A percentile compares a stretch with the other conserved stretches of the same genome.
These are phyloP conservation scores for Polydrusus tereticollis DNA, from an alignment of 2,888 invertebrate species.

Conservation along the genomic window DNA sequence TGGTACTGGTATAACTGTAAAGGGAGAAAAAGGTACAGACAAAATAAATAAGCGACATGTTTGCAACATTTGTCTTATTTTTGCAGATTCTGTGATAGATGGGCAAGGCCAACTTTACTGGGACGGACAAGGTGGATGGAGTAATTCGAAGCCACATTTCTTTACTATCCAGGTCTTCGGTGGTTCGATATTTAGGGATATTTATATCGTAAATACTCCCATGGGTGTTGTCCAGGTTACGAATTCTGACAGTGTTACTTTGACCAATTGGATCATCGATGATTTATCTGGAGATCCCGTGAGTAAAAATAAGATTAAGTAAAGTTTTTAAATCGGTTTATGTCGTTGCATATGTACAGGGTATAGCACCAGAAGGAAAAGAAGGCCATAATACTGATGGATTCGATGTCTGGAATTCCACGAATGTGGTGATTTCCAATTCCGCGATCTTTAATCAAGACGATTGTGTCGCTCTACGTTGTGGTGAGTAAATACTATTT, in stretches of 20 bases:
- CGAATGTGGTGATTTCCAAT: constrained; percentile 29
- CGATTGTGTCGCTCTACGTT: constrained; percentile 41
- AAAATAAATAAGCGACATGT: not conserved
- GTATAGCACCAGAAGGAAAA: constrained; percentile 27
- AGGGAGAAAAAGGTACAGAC: constrained; percentile 44
- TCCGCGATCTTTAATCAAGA: constrained; percentile 41
- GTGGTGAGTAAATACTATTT: constrained; percentile 43
- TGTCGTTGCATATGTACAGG: too few species aligned
- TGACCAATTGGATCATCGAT: constrained; percentile 50
- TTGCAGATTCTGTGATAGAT: constrained; percentile 46
- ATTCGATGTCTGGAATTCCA: constrained; percentile 47
- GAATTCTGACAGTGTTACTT: constrained; percentile 40
- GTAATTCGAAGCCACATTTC: constrained; percentile 50
- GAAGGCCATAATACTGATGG: constrained; percentile 43
- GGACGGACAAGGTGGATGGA: constrained; percentile 51
- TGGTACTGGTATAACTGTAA: constrained; percentile 44
- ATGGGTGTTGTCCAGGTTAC: constrained; percentile 47
- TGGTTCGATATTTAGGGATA: constrained; percentile 46
- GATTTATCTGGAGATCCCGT: constrained; percentile 50
- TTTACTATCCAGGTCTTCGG: constrained; percentile 49
- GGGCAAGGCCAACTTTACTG: constrained; percentile 52
- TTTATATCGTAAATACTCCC: constrained; percentile 50
- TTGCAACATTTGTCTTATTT: not conserved
- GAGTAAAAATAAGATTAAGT: constrained; percentile 6
- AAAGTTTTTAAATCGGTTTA: too few species aligned